Evolutionary conservation across 2,888 invertebrate genomes (phyloP), one percentile per base, ranked within the genome.

Genomic region (Diarsia dahlii): DNA sequence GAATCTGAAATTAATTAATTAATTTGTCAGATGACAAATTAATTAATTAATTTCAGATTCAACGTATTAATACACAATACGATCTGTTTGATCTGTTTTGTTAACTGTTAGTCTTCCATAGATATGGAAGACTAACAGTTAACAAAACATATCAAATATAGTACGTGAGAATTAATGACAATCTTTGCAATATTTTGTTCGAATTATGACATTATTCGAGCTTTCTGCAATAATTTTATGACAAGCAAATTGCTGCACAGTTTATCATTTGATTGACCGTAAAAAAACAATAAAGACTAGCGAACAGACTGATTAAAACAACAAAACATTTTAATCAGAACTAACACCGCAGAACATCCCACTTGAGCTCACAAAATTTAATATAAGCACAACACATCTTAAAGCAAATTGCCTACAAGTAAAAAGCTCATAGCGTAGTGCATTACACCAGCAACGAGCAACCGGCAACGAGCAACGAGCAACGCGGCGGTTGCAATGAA

Each of bases 401-500:
- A 68, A 71, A 77, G 60, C 67, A 84, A 78, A 82, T 82, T 74
- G 75, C 81, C 77, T 78, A 76, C 80, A 74, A 77, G 72, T 69
- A 78, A 84, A 75, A 77, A 77, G 74, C 63, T 67, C 73, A 78
- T 64, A 71, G 52, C 63, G n/a, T 63, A 73, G 84, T 85, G 80
- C 85, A 85, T 80, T 82, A 80, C 84, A 85, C 80, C 64, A 80
- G 81, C 69, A 75, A 83, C 81, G 67, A 58, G 68, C 64, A 39
- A 48, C 81, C 66, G 34, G 74, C 74, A 56, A 60, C 71, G 81
- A 39, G 39, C 66, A 74, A 82, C 81, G 71, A 64, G 74, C 74
- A 56, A 62, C 72, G 81, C 82, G 83, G 82, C 54, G 78, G 81
- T 72, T 84, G 91, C 90, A 89, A 91, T 92, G 92, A 92, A 93